Evolutionary conservation across 2,113 vertebrate genomes (phyloP).

Genomic region (Mormoops blainvillei): DNA sequence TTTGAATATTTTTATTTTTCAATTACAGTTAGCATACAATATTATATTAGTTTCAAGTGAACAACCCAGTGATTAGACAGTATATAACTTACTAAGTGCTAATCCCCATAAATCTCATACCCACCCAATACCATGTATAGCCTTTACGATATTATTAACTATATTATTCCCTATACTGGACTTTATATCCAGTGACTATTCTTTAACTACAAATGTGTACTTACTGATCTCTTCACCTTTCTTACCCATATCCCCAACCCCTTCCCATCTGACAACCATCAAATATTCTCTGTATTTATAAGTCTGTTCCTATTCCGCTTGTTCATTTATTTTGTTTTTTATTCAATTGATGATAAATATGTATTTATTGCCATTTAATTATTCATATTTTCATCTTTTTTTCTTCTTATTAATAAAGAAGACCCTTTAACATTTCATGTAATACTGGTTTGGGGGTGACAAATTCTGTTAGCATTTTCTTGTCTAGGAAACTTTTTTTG

Average conservation of each 20-base stretch:
- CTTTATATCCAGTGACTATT: not conserved
- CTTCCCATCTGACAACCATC: not conserved
- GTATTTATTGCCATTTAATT: not conserved
- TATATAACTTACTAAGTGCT: not conserved
- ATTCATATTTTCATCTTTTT: not conserved
- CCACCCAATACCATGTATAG: not conserved
- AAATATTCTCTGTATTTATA: not conserved
- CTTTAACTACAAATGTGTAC: not conserved
- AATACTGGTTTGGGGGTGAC: not conserved
- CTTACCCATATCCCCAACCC: not conserved
- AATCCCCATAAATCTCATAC: not conserved
- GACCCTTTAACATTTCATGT: not conserved
- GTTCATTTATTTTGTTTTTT: not conserved
- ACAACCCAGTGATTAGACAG: not conserved
- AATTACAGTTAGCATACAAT: not conserved
- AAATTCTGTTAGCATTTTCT: not conserved
- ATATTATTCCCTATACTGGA: not conserved
- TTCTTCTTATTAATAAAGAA: not conserved
- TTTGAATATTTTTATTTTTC: not conserved
- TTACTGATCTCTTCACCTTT: not conserved
- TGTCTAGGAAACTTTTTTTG: not conserved
- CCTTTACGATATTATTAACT: not conserved
- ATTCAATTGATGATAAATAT: not conserved
- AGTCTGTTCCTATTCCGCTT: not conserved
- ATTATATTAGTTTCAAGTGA: not conserved